Evolutionary conservation across 2,797 vertebrate genomes (phyloP).

Genomic region (Clarias laeviceps): DNA sequence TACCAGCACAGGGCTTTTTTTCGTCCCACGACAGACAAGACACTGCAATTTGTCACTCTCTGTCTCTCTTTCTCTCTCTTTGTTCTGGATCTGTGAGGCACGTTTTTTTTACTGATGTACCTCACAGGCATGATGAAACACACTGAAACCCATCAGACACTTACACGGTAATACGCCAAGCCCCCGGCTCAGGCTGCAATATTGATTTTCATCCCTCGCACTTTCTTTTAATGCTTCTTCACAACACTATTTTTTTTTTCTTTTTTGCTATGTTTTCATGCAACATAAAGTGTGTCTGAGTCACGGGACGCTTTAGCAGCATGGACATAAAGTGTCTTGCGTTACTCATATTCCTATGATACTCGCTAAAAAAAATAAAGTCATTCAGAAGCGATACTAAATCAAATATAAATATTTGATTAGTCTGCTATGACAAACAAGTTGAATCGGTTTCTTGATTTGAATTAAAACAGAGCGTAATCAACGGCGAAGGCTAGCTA

Average conservation of each 20-base stretch:
- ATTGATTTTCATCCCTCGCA: conserved; percentile 25
- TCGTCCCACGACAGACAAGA: conserved; percentile 24
- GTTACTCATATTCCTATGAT: not conserved
- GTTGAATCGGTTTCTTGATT: not conserved
- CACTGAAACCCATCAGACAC: conserved; percentile 49
- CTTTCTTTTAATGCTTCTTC: conserved; percentile 9
- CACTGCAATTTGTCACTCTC: conserved; percentile 30
- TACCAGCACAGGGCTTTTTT: conserved; percentile 21
- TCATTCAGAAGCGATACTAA: no score
- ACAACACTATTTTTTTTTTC: not conserved
- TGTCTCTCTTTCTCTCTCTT: conserved; percentile 44
- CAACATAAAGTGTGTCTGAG: not conserved
- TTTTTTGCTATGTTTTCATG: not conserved
- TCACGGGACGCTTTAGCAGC: not conserved
- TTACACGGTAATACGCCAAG: not conserved
- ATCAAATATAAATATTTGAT: conserved; percentile 5
- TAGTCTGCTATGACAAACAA: not conserved
- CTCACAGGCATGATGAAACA: conserved; percentile 65
- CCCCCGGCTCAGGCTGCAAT: not conserved
- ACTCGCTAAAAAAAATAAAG: not conserved
- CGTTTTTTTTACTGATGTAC: conserved; percentile 51
- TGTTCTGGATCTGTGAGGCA: conserved; percentile 65
- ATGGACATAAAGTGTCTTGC: not conserved
- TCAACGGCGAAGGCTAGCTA: not conserved
- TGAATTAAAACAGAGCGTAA: conserved; percentile 8